A percentile compares a stretch with the other conserved stretches of the same genome.
phyloP scores from a whole-genome alignment of 2,888 invertebrate genomes.

The Petrophora chlorosata region DNA sequence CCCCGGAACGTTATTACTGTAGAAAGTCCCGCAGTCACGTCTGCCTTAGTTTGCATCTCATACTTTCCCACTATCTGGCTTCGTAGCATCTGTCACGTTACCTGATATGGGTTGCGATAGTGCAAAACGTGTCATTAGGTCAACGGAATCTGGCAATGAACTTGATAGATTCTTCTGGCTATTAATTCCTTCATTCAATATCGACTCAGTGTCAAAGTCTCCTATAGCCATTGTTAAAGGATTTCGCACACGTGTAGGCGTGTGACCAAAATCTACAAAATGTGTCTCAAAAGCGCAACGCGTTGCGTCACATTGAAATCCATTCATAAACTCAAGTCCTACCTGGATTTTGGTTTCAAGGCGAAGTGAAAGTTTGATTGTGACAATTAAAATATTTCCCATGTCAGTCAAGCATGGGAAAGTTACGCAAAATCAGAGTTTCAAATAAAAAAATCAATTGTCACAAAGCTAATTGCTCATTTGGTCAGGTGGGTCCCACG shows the following conservation, averaged over 20 bases:
- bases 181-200: conserved; percentile 1
- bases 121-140: conserved; percentile 70
- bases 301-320: conserved; percentile 53
- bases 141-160: conserved; percentile 57
- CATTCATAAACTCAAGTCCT: conserved; percentile 45
- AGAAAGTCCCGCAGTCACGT: conserved; percentile 80
- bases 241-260: conserved; percentile 72
- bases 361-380: conserved; percentile 49
- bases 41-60: conserved; percentile 76
- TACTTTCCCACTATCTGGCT: conserved; percentile 69
- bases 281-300: conserved; percentile 53
- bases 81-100: conserved; percentile 71
- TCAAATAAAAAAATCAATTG: conserved; percentile 31
- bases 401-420: conserved; percentile 60
- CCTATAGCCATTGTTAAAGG: conserved; percentile 38
- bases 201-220: conserved; percentile 21
- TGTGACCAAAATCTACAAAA: conserved; percentile 55
- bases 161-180: conserved; percentile 37
- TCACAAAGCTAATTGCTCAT: conserved; percentile 44
- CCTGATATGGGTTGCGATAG: conserved; percentile 59
- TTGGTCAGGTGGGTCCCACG: conserved; percentile 36
- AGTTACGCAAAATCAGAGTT: conserved; percentile 33
- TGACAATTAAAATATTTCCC: conserved; percentile 44
- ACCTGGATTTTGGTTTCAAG: conserved; percentile 35
- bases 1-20: conserved; percentile 63